These are phyloP conservation scores for Athripsodes cinereus DNA, from an alignment of 2,888 invertebrate genomes.

Conservation along the genomic window DNA sequence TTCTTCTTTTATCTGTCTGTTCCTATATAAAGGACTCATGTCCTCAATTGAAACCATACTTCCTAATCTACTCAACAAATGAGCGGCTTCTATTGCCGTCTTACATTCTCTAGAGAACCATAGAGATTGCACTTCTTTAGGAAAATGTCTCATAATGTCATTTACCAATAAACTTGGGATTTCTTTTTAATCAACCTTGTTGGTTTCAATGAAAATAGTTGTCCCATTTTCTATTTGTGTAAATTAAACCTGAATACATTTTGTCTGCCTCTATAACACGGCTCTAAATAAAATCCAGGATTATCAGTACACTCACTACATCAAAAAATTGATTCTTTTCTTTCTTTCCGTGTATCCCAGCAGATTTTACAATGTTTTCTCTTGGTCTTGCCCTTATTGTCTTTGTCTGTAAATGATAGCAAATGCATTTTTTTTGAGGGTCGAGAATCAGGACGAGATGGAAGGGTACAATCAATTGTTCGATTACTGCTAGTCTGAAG, in stretches of 20 bases:
- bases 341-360: neutral
- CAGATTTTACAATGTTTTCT: conserved; percentile 6
- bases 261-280: conserved; percentile 7
- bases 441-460: neutral
- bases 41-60: no score
- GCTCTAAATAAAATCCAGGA: conserved; percentile 11
- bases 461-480: neutral
- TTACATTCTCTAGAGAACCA: no score
- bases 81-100: no score
- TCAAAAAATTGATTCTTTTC: neutral
- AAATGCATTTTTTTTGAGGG: conserved; percentile 6
- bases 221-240: no score
- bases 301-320: neutral
- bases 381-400: neutral
- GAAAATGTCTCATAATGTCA: neutral
- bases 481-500: neutral
- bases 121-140: neutral
- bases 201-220: no score
- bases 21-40: no score
- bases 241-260: no score
- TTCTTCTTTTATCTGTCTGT: no score
- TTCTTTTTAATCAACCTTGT: no score
- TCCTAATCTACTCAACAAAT: no score
- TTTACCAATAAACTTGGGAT: neutral
- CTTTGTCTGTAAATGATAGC: conserved; percentile 1